phyloP scores from a whole-genome alignment of 2,113 vertebrate genomes.

The Bostrychus sinensis region DNA sequence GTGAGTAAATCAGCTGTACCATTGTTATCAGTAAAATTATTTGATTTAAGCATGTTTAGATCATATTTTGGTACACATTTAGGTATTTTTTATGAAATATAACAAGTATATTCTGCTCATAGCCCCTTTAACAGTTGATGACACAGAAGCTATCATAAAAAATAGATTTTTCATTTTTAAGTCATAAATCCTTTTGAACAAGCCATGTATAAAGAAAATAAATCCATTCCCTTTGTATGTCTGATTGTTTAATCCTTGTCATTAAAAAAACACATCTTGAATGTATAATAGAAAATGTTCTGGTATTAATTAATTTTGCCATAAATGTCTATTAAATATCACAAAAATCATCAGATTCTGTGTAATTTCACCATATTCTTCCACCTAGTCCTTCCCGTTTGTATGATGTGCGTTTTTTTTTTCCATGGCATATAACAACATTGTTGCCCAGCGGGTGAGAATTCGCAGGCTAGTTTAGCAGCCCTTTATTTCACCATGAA shows the following conservation, averaged over 20 bases:
- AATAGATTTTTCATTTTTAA: too few species aligned
- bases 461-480: slow-evolving; percentile 52
- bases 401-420: slow-evolving; percentile 26
- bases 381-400: slow-evolving; percentile 5
- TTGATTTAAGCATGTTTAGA: too few species aligned
- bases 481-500: slow-evolving; percentile 59
- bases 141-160: too few species aligned
- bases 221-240: background rate
- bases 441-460: slow-evolving; percentile 37
- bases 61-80: too few species aligned
- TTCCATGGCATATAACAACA: slow-evolving; percentile 19
- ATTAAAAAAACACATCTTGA: background rate
- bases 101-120: too few species aligned
- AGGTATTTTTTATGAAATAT: too few species aligned
- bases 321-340: background rate
- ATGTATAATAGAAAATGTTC: background rate
- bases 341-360: background rate
- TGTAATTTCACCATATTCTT: slow-evolving; percentile 11
- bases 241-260: too few species aligned
- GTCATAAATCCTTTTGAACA: background rate
- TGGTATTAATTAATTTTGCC: background rate
- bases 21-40: too few species aligned
- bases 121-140: too few species aligned
- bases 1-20: too few species aligned
- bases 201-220: background rate